These are phyloP conservation scores for Halichoerus grypus DNA, from an alignment of 2,113 vertebrate species.

Conservation along the genomic window DNA sequence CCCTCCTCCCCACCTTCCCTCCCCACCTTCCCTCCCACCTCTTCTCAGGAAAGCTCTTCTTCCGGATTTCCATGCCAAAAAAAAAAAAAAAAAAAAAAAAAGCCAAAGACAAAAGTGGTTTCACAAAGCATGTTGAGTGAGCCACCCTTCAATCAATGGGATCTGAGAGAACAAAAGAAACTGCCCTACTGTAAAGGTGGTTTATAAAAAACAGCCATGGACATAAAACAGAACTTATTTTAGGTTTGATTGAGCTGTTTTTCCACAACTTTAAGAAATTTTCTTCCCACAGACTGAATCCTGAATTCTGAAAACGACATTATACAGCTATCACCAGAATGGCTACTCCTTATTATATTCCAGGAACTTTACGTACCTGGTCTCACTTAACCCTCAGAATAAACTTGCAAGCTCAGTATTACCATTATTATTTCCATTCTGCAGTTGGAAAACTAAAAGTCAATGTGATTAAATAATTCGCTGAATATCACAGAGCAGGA, in stretches of 20 bases:
- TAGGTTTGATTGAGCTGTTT: background rate
- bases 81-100: background rate
- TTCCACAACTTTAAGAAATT: background rate
- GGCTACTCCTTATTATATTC: background rate
- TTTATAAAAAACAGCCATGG: background rate
- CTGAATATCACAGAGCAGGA: background rate
- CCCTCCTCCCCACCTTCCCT: too few species aligned
- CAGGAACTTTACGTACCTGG: background rate
- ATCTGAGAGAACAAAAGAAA: background rate
- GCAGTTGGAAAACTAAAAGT: background rate
- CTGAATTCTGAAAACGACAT: slow-evolving; percentile 11
- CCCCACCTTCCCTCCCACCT: background rate
- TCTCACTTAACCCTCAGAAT: background rate
- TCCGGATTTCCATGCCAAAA: slow-evolving; percentile 20
- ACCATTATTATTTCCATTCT: background rate
- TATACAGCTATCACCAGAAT: background rate
- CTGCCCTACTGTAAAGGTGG: background rate
- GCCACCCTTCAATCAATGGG: background rate
- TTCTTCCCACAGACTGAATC: background rate
- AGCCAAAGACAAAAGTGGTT: background rate
- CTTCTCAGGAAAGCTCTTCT: slow-evolving; percentile 74
- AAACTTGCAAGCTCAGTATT: background rate
- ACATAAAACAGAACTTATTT: background rate
- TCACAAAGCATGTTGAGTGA: background rate
- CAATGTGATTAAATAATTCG: background rate